A percentile compares a stretch with the other conserved stretches of the same genome.
These are phyloP conservation scores for Tetraodon nigroviridis DNA, from an alignment of 2,113 vertebrate genomes.

Conservation along the genomic window DNA sequence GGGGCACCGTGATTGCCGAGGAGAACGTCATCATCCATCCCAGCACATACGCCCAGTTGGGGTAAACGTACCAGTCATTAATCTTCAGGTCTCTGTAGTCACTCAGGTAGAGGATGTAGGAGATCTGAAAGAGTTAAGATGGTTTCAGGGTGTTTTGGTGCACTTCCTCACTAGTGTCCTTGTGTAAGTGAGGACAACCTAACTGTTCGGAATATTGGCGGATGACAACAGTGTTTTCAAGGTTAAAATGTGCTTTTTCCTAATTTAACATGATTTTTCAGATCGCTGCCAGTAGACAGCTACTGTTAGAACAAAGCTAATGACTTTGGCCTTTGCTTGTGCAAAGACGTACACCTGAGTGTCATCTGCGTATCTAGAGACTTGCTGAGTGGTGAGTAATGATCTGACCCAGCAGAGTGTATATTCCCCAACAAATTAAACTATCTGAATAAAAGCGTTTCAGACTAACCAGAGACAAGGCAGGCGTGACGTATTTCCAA, in stretches of 20 bases:
- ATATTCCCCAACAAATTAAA: not conserved
- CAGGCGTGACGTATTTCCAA: constrained; percentile 46
- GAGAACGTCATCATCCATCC: constrained; percentile 50
- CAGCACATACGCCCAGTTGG: constrained; percentile 50
- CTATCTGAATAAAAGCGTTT: not conserved
- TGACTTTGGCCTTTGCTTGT: no score
- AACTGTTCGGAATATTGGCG: no score
- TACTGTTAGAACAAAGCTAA: no score
- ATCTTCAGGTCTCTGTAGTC: constrained; percentile 42
- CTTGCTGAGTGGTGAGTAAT: not conserved
- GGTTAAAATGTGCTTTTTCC: no score
- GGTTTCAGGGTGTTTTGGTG: not conserved
- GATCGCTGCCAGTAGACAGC: no score
- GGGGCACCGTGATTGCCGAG: constrained; percentile 44
- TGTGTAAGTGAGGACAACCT: no score
- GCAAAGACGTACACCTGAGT: no score
- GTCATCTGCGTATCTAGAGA: no score
- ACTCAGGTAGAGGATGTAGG: constrained; percentile 46
- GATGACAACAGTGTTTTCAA: no score
- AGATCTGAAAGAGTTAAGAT: constrained; percentile 12
- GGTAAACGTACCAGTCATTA: constrained; percentile 51
- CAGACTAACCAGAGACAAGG: constrained; percentile 44
- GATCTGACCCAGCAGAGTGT: not conserved
- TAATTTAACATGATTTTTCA: no score
- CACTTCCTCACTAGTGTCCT: no score